Evolutionary conservation across 2,888 invertebrate species (phyloP), one percentile per base, ranked within the genome.

Genomic region (Andrena trimmerana): DNA sequence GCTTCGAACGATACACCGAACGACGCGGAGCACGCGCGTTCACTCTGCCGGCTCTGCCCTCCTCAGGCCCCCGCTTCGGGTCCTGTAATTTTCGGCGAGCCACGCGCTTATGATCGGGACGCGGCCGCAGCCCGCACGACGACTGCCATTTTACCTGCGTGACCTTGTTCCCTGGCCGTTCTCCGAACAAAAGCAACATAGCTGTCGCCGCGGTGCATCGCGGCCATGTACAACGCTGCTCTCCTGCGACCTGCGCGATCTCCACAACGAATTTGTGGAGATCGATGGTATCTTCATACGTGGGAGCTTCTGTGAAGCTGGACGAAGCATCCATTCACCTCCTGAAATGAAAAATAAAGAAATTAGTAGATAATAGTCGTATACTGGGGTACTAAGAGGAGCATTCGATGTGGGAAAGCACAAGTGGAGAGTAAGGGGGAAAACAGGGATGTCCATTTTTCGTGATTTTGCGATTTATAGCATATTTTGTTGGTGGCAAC

Each of bases 161-260:
- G 91, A 91, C 91, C 91, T 91, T 91, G 91, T 90, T 91, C 88
- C 83, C 86, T 84, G 80, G 87, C 86, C 89, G 89, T 91, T 91
- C 90, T 90, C 89, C 89, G 88, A 91, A 91, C 86, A 90, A 90
- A 89, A 91, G 87, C 88, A 90, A 90, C 81, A 84, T 75, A 84
- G 85, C 81, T 81, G 80, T 83, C 42, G 59, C 50, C 60, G 62
- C 59, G 67, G 59, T 77, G 73, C 80, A 77, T 59, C 73, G 33
- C 42, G n/a, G 10, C 5, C 16, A 27, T 8, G 31, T 24, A 36
- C 8, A 42, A 20, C 24, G 2, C 31, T 52, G 20, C 20, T 20
- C 20, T 20, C 20, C 20, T 20, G n/a, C 52, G 52, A 20, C 8
- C 52, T 52, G 52, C 7, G 7, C 20, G 20, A 20, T 52, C 52